These are phyloP conservation scores for Erethizon dorsatum DNA, from an alignment of 2,797 vertebrate genomes.

Conservation along the genomic window DNA sequence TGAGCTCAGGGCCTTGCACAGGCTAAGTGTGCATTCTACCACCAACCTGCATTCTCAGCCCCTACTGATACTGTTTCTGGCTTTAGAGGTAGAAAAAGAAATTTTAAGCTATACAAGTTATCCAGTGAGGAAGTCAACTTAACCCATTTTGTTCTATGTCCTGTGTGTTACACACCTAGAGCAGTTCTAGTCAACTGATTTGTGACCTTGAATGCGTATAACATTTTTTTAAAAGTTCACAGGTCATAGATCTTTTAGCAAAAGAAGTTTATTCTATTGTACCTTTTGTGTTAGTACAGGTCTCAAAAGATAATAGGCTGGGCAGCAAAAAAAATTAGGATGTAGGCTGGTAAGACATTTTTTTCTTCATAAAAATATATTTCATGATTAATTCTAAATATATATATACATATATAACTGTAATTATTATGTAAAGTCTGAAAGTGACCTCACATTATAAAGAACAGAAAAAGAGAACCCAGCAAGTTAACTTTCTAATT, in stretches of 20 bases:
- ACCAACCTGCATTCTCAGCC: not conserved
- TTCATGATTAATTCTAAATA: not conserved
- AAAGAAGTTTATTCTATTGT: not conserved
- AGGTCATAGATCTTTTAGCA: not conserved
- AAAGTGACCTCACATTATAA: not conserved
- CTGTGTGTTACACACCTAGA: not conserved
- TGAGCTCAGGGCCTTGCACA: not conserved
- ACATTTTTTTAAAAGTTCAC: not conserved
- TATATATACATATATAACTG: not conserved
- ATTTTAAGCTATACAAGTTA: not conserved
- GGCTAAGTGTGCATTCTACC: not conserved
- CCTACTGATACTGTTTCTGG: not conserved
- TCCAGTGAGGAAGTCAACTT: not conserved
- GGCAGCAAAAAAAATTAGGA: not conserved
- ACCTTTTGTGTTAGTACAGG: not conserved
- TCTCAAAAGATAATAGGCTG: conserved; percentile 40
- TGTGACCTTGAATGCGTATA: not conserved
- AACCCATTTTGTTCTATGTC: not conserved
- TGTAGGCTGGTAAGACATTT: not conserved
- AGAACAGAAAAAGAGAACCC: conserved; percentile 29
- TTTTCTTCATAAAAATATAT: conserved; percentile 34
- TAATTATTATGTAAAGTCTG: not conserved
- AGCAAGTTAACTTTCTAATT: conserved; percentile 21
- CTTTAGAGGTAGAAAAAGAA: not conserved
- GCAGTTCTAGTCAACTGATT: not conserved